Base-by-base conservation (phyloP, 2,797 vertebrate species). In the Danio jaintianensis region DNA sequence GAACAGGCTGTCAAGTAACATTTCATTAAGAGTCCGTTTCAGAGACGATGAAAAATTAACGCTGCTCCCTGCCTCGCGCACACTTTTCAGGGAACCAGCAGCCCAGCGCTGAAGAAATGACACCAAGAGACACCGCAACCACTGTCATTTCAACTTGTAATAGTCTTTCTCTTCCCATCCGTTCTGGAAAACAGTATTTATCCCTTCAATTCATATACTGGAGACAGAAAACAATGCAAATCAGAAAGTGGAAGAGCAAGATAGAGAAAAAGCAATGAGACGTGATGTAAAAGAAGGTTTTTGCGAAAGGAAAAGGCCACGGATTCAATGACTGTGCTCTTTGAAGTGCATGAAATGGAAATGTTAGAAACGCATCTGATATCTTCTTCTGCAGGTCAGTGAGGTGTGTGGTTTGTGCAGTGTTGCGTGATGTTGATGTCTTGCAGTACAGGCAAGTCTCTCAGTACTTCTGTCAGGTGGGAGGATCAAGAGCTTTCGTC, bases 51-150 rank as follows among this genome's bases (percentile, higher is more conserved):
- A 87, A 84, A 80, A 85, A 87, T 87, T 38, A 83, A 81, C 70
- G 36, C 53, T 59, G n/a, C 10, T 73, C 53, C 64, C 36, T 56
- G 66, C 20, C 16, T 68, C 50, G 9, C 4, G 8, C 20, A n/a
- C 20, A n/a, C 62, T 11, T 48, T 36, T 61, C n/a, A 75, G 56
- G 53, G 18, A 68, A 47, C 63, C 70, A 64, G 59, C 59, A 71
- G 80, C 85, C 81, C 85, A 12, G 9, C 68, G 62, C 73, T 71
- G 82, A 88, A 84, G 82, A 85, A 90, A 80, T 84, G 87, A 87
- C 82, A 80, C 80, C 42, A 82, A 85, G 79, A 88, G 78, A 69
- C 29, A 29, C 79, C 22, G 78, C 88, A 63, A 36, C 72, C 83
- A 84, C 83, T 0, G 6, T 43, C 36, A 79, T 79, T 50, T 66